These are phyloP conservation scores for Trichomycterus rosablanca DNA, from an alignment of 2,113 vertebrate species.

Conservation along the genomic window DNA sequence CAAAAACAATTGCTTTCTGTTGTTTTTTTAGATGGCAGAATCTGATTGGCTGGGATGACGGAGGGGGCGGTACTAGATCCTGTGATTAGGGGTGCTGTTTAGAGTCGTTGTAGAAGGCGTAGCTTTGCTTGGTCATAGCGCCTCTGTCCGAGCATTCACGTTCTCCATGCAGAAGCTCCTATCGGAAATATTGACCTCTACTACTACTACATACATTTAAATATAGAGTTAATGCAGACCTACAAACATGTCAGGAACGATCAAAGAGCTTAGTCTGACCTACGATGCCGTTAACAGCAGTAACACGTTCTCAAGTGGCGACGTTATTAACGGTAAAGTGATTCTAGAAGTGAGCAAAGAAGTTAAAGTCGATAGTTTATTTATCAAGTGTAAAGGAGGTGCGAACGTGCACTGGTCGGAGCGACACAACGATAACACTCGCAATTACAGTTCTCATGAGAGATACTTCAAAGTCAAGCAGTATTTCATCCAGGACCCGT, in stretches of 20 bases:
- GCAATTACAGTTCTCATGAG: slow-evolving; percentile 33
- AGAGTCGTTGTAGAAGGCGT: no score
- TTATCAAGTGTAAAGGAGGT: slow-evolving; percentile 61
- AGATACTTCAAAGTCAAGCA: slow-evolving; percentile 67
- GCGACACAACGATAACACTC: neutral
- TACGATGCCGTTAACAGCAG: slow-evolving; percentile 29
- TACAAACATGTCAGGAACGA: slow-evolving; percentile 10
- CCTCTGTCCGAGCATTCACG: no score
- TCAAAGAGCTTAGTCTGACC: slow-evolving; percentile 25
- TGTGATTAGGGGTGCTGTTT: no score
- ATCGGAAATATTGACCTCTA: no score
- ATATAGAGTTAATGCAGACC: no score
- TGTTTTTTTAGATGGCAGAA: no score
- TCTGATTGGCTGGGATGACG: no score
- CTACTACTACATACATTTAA: no score
- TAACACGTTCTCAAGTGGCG: slow-evolving; percentile 32
- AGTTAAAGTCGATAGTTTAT: slow-evolving; percentile 47
- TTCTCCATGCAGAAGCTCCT: no score
- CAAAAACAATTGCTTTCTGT: no score
- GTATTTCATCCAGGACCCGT: slow-evolving; percentile 45
- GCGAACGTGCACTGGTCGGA: slow-evolving; percentile 51
- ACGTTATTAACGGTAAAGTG: slow-evolving; percentile 29
- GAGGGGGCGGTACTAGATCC: no score
- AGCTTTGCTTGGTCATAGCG: no score
- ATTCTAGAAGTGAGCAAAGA: slow-evolving; percentile 53